Conservation (phyloP, 1,140 invertebrate genomes). For the Acromyrmex charruanus region DNA sequence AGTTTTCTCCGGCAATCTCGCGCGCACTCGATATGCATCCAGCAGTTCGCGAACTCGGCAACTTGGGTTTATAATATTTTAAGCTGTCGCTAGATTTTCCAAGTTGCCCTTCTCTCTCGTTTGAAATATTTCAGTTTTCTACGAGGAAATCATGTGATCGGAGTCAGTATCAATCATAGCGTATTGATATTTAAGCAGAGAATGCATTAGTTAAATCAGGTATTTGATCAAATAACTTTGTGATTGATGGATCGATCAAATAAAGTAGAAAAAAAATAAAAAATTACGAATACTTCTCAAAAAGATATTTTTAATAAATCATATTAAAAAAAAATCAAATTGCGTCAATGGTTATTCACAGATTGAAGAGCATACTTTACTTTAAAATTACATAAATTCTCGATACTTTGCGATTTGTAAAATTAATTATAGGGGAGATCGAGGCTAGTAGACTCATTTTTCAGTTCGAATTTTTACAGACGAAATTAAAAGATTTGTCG, state of each 20-base stretch:
- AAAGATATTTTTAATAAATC: conserved; percentile 28
- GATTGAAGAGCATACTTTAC: not conserved
- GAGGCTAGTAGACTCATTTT: no score
- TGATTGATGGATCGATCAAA: conserved; percentile 25
- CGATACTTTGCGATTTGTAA: not conserved
- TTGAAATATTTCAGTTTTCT: not conserved
- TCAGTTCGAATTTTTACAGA: no score
- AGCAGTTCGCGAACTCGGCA: conserved; percentile 25
- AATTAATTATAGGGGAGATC: not conserved
- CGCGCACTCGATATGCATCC: conserved; percentile 37
- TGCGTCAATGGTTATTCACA: not conserved
- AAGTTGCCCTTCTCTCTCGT: not conserved
- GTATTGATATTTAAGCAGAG: conserved; percentile 26
- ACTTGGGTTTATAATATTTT: conserved; percentile 54
- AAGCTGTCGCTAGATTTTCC: conserved; percentile 34
- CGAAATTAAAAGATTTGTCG: no score
- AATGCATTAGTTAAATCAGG: conserved; percentile 6
- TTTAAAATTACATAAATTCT: not conserved
- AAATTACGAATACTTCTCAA: not conserved
- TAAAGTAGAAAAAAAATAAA: not conserved
- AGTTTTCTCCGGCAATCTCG: conserved; percentile 45
- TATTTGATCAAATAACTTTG: not conserved
- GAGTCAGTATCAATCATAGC: not conserved
- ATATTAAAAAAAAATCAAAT: not conserved
- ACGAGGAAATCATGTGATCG: not conserved